Percentiles rank a stretch among this genome's conserved stretches.
phyloP scores from a whole-genome alignment of 2,888 invertebrate genomes.

The Rotaria macrura region DNA sequence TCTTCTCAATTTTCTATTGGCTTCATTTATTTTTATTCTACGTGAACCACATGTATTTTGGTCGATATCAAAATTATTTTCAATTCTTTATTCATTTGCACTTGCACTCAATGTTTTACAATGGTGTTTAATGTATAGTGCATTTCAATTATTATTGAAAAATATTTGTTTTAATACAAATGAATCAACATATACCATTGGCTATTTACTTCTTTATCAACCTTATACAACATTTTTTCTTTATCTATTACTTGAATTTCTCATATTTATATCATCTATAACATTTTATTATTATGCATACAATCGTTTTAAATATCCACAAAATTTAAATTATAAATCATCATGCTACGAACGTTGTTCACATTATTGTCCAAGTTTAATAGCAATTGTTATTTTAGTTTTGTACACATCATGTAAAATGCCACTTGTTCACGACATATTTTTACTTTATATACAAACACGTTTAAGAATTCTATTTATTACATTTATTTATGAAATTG shows the following conservation, averaged over 20 bases:
- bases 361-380: conserved; percentile 20
- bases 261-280: neutral
- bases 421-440: conserved; percentile 4
- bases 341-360: conserved; percentile 1
- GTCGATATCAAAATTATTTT: conserved; percentile 13
- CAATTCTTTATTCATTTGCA: neutral
- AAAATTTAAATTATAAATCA: neutral
- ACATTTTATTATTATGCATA: conserved; percentile 13
- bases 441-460: conserved; percentile 3
- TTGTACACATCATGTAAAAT: conserved; percentile 11
- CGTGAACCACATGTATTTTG: neutral
- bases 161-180: neutral
- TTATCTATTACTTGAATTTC: neutral
- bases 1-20: neutral
- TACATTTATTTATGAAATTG: neutral
- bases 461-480: neutral
- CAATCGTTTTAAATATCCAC: neutral
- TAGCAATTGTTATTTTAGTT: neutral
- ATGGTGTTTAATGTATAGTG: conserved; percentile 14
- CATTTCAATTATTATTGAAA: conserved; percentile 19
- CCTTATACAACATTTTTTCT: conserved; percentile 7
- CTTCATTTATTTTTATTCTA: neutral
- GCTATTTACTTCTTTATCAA: conserved; percentile 11
- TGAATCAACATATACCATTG: neutral
- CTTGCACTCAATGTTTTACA: neutral